These are phyloP conservation scores for Eucidaris tribuloides DNA, from an alignment of 35 echinoderm and acorn worm genomes.

Conservation along the genomic window DNA sequence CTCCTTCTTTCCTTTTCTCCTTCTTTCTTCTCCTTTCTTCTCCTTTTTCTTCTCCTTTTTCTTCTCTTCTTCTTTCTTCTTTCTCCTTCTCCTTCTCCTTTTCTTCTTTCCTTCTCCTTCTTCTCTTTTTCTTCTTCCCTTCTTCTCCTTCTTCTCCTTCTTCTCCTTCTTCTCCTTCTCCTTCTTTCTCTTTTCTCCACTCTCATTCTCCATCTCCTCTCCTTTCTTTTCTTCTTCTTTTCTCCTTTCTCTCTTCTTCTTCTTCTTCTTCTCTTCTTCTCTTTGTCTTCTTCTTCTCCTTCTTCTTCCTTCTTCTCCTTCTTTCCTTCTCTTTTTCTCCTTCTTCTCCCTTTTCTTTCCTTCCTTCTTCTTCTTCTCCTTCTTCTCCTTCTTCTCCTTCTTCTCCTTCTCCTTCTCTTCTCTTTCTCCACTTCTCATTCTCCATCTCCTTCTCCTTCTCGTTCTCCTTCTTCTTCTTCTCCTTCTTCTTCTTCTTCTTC, in stretches of 20 bases:
- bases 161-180: neutral
- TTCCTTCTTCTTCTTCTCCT: neutral
- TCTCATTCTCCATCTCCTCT: neutral
- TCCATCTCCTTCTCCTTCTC: neutral
- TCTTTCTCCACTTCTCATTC: neutral
- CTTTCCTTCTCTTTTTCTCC: neutral
- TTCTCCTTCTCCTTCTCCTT: neutral
- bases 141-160: neutral
- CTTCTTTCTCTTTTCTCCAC: neutral
- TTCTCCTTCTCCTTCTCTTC: neutral
- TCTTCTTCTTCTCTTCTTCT: neutral
- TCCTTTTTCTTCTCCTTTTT: neutral
- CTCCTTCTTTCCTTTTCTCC: neutral
- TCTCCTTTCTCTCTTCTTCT: neutral
- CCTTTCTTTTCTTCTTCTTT: neutral
- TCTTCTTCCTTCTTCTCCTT: neutral
- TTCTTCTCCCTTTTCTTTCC: neutral
- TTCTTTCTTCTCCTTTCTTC: neutral
- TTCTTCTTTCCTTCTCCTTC: neutral
- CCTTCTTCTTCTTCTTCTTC: neutral
- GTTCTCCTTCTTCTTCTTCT: neutral
- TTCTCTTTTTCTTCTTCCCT: neutral
- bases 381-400: neutral
- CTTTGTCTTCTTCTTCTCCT: constrained; percentile 1
- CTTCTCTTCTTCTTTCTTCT: neutral